phyloP scores from a whole-genome alignment of 1,140 invertebrate genomes.

The Samia ricini region DNA sequence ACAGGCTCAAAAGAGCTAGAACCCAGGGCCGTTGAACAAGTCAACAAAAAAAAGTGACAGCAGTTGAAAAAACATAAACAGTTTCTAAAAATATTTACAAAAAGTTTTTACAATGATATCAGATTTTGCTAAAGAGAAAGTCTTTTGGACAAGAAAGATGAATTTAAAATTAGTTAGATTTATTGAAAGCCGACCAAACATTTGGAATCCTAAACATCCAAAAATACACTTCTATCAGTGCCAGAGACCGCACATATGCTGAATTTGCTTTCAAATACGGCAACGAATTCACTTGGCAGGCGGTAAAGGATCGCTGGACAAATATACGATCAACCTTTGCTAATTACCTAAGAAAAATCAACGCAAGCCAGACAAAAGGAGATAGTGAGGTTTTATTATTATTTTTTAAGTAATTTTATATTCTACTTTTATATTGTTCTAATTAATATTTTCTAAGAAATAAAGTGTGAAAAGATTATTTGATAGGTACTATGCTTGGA shows the following conservation, averaged over 20 bases:
- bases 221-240: conserved; percentile 59
- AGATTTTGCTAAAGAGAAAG: conserved; percentile 69
- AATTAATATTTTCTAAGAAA: no score
- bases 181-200: conserved; percentile 59
- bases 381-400: conserved; percentile 39
- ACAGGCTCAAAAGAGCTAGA: no score
- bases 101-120: conserved; percentile 46
- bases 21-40: no score
- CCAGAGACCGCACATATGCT: conserved; percentile 53
- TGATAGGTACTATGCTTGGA: no score
- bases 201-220: conserved; percentile 70
- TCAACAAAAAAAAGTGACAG: no score
- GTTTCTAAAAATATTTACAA: neutral
- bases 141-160: conserved; percentile 70
- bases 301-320: conserved; percentile 68
- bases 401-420: conserved; percentile 12
- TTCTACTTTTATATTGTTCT: conserved; percentile 1
- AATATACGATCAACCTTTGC: conserved; percentile 67
- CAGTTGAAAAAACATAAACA: no score
- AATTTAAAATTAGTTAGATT: conserved; percentile 66
- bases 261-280: conserved; percentile 65
- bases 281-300: conserved; percentile 61
- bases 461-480: no score
- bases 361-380: conserved; percentile 40
- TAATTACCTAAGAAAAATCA: conserved; percentile 63